Base-by-base conservation (phyloP, 2,888 invertebrate species). In the Chalcosyrphus nemorum region DNA sequence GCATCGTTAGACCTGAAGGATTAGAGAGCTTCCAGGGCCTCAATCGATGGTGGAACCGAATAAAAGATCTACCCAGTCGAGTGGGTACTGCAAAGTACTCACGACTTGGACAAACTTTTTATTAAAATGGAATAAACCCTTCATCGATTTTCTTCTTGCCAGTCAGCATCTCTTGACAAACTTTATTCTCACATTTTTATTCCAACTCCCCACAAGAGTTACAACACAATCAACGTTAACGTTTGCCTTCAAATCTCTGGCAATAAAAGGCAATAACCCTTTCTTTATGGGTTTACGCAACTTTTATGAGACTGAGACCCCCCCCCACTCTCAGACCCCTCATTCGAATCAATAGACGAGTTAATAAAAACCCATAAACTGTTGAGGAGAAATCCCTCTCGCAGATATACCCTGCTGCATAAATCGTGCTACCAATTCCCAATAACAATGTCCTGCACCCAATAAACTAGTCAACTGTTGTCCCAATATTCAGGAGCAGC, bases 401-500 rank as follows among this genome's bases (percentile, higher is more conserved):
- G n/a, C n/a, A n/a, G 15, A 38, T 27, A 24, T 50, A 41, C 45
- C 61, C 13, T 17, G 29, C 11, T 45, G 57, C 56, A 77, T 76
- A 81, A 76, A 71, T 59, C 45, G 35, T 15, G 11, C n/a, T n/a
- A 32, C 47, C 29, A 77, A 61, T 59, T 65, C 38, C 65, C 52
- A 65, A 71, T 65, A 70, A 59, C 81, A 81, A 32, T 65, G 52
- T 54, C 45, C 45, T 24, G 43, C 65, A 54, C 45, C 43, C 50
- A 24, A 50, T 70, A 76, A 81, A 76, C 76, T 59, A 76, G 65
- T 66, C 45, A 65, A 52, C 59, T 75, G 63, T 7, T 74, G 45
- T 66, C 66, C 11, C 43, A 59, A 72, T 80, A 41, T 52, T 57
- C 3, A 29, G 1, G 13, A 38, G n/a, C 43, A 45, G 7, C 6